Base-by-base conservation (phyloP, 2,888 invertebrate species). In the Vannuccia rotundouncinata region DNA sequence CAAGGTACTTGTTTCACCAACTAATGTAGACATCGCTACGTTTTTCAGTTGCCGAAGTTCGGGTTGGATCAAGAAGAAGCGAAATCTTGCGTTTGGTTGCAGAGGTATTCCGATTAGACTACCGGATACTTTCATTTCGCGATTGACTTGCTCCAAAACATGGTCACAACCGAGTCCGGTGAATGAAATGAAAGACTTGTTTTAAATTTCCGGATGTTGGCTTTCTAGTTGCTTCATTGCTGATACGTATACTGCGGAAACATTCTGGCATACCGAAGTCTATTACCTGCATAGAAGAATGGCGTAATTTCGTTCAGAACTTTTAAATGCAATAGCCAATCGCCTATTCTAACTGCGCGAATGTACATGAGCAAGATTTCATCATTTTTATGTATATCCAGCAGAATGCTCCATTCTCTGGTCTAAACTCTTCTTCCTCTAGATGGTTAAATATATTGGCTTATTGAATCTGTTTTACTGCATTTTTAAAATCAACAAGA, bases 401-500 rank as follows among this genome's bases (percentile, higher is more conserved):
- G 74, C 74, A 73, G 74, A 73, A 73, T n/a, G 66, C 66, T 66
- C 5, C 66, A 66, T 66, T 66, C 66, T 66, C 66, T 66, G 66
- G 25, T 66, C 66, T 2, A 66, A 66, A 66, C 66, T 66, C 22
- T 5, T 66, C 66, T 66, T 66, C 66, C 66, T 66, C 66, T 66
- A 66, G 66, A 13, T 2, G 66, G 5, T 66, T 66, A 13, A 66
- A 22, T 66, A 66, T 22, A 66, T 66, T 22, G 66, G 66, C 66
- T 66, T 22, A 17, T 66, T 66, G 66, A 66, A 66, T 66, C 66
- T 66, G 66, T 22, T 66, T 66, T 66, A 66, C 66, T 66, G 10
- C 66, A 66, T 66, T 66, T 66, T 66, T 27, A 66, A 66, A 66
- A 66, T 66, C 66, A 66, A 66, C 66, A 66, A 66, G 5, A 22